A percentile compares a stretch with the other conserved stretches of the same genome.
These are phyloP conservation scores for Danio kyathit DNA, from an alignment of 2,797 vertebrate species.

Conservation along the genomic window DNA sequence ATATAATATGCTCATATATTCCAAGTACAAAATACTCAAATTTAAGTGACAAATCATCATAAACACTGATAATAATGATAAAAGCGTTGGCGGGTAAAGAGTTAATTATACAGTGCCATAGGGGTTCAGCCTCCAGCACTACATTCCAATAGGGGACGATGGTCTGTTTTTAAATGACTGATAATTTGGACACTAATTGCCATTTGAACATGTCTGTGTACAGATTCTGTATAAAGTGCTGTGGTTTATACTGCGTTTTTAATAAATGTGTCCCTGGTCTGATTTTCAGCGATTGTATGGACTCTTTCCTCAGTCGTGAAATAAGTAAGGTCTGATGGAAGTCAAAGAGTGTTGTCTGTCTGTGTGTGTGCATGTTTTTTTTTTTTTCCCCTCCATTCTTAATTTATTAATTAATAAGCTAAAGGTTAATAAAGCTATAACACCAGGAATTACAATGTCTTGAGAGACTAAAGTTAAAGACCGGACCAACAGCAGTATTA, in stretches of 20 bases:
- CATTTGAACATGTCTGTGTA: slow-evolving; percentile 63
- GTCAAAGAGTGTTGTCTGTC: not conserved
- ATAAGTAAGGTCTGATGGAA: not conserved
- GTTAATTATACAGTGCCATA: not conserved
- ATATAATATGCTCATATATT: too few relatives aligned
- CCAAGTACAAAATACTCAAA: too few relatives aligned
- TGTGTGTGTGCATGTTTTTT: too few relatives aligned
- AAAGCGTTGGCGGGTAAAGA: too few relatives aligned
- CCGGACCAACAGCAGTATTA: too few relatives aligned
- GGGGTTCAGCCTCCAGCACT: slow-evolving; percentile 64
- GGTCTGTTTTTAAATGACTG: slow-evolving; percentile 50
- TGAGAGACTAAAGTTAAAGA: too few relatives aligned
- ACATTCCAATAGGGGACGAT: slow-evolving; percentile 70
- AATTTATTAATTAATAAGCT: too few relatives aligned
- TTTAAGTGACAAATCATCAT: too few relatives aligned
- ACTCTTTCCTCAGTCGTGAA: slow-evolving; percentile 10
- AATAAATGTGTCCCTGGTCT: slow-evolving; percentile 60
- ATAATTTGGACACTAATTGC: slow-evolving; percentile 69
- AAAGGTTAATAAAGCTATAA: too few relatives aligned
- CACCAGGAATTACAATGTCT: too few relatives aligned
- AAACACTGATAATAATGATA: too few relatives aligned
- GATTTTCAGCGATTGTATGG: not conserved
- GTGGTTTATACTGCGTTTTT: slow-evolving; percentile 76
- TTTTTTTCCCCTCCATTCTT: too few relatives aligned
- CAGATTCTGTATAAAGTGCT: slow-evolving; percentile 66